These are phyloP conservation scores for Pachyramphus minor DNA, from an alignment of 2,113 vertebrate species.

Conservation along the genomic window DNA sequence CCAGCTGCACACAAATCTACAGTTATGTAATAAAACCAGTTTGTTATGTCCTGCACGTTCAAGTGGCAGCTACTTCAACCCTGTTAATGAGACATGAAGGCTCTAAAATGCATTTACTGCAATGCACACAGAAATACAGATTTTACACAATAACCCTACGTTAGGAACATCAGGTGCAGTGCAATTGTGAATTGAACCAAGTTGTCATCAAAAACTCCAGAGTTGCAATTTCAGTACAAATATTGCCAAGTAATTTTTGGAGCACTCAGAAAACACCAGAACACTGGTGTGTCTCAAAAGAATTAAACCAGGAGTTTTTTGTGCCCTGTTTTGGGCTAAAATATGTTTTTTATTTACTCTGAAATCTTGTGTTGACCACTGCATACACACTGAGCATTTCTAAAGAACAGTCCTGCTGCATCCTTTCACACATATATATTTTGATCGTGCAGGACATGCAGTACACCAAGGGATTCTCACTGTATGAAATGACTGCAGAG, in stretches of 20 bases:
- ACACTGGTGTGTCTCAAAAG: not conserved
- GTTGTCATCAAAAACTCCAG: not conserved
- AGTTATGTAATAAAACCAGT: slow-evolving; percentile 32
- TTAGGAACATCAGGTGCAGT: not conserved
- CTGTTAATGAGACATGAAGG: not conserved
- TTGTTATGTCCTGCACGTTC: not conserved
- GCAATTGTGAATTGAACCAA: not conserved
- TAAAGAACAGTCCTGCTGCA: not conserved
- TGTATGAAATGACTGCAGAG: not conserved
- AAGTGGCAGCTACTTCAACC: not conserved
- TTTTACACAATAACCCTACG: not conserved
- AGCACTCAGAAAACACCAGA: not conserved
- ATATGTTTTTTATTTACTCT: not conserved
- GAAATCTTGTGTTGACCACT: not conserved
- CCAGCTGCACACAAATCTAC: slow-evolving; percentile 30
- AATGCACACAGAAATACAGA: not conserved
- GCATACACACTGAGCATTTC: not conserved
- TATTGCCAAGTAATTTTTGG: not conserved
- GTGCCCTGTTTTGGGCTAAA: not conserved
- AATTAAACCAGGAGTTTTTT: accelerated
- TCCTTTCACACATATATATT: not conserved
- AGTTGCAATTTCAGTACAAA: not conserved
- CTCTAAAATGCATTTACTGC: not conserved
- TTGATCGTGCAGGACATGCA: not conserved
- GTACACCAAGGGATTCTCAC: not conserved